Percentiles rank a stretch among this genome's conserved stretches.
phyloP scores from a whole-genome alignment of 2,113 vertebrate species.

The Microcebus lehilahytsara region DNA sequence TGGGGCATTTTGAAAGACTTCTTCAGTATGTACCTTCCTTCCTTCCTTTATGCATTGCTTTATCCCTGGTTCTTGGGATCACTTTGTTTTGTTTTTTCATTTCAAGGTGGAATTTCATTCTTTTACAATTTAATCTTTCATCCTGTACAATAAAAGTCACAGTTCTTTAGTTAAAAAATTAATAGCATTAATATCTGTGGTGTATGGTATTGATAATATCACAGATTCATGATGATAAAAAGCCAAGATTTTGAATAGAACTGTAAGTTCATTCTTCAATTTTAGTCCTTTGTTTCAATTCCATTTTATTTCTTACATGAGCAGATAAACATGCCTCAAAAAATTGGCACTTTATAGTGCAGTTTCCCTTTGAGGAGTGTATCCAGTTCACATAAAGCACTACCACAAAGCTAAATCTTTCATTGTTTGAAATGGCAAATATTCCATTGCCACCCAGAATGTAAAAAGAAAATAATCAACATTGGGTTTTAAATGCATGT shows the following conservation, averaged over 20 bases:
- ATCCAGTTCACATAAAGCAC: neutral
- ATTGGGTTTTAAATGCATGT: neutral
- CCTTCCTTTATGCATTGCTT: neutral
- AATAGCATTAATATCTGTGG: neutral
- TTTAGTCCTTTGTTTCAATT: constrained; percentile 8
- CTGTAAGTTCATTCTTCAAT: neutral
- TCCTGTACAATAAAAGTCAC: neutral
- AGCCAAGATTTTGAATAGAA: constrained; percentile 9
- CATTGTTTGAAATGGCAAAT: neutral
- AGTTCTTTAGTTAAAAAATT: constrained; percentile 9
- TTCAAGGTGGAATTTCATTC: neutral
- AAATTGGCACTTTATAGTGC: neutral
- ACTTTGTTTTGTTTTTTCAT: neutral
- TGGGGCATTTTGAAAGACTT: neutral
- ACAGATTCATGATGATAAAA: constrained; percentile 11
- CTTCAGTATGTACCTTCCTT: neutral
- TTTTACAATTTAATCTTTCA: constrained; percentile 5
- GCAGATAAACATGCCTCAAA: constrained; percentile 30
- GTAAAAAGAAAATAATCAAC: constrained; percentile 3
- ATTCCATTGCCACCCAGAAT: neutral
- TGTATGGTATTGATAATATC: neutral
- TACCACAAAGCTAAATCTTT: neutral
- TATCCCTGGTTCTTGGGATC: neutral
- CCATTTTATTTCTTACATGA: neutral
- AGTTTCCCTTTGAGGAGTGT: neutral